Percentiles rank a stretch among this genome's conserved stretches.
These are phyloP conservation scores for Xylocampa areola DNA, from an alignment of 2,888 invertebrate genomes.

Conservation along the genomic window DNA sequence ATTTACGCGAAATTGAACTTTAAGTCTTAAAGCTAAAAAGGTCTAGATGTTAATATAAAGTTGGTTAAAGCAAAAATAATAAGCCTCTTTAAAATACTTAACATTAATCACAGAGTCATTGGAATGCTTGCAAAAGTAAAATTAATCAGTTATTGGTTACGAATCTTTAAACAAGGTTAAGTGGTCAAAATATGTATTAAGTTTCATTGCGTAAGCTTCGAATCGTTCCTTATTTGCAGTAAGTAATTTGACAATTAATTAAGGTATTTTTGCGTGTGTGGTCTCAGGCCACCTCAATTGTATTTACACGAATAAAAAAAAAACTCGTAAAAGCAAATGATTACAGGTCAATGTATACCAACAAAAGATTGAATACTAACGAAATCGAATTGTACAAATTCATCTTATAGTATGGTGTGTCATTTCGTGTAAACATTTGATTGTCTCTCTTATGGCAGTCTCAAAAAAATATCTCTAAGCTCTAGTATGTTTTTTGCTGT, in stretches of 20 bases:
- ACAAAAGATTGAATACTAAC: neutral
- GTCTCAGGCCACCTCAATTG: conserved; percentile 15
- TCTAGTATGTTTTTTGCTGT: neutral
- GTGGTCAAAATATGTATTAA: conserved; percentile 15
- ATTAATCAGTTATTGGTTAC: conserved; percentile 44
- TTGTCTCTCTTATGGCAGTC: neutral
- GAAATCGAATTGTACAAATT: neutral
- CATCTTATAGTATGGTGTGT: neutral
- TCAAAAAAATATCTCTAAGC: neutral
- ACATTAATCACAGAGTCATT: conserved; percentile 47
- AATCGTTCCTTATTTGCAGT: conserved; percentile 33
- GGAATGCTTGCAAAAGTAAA: conserved; percentile 40
- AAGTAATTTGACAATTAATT: conserved; percentile 46
- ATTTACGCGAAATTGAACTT: conserved; percentile 36
- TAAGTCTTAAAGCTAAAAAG: conserved; percentile 8
- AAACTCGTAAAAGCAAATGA: neutral
- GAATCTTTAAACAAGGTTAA: conserved; percentile 46
- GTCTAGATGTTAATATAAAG: conserved; percentile 1
- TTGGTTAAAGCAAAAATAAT: conserved; percentile 34
- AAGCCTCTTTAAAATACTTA: conserved; percentile 25
- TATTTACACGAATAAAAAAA: conserved; percentile 6
- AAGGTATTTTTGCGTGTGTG: conserved; percentile 34
- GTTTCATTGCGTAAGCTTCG: conserved; percentile 37
- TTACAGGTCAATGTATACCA: neutral
- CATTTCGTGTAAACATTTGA: neutral